Percentiles rank a stretch among this genome's conserved stretches.
These are phyloP conservation scores for Macrotrachela quadricornifera DNA, from an alignment of 1,140 invertebrate genomes.

Conservation along the genomic window DNA sequence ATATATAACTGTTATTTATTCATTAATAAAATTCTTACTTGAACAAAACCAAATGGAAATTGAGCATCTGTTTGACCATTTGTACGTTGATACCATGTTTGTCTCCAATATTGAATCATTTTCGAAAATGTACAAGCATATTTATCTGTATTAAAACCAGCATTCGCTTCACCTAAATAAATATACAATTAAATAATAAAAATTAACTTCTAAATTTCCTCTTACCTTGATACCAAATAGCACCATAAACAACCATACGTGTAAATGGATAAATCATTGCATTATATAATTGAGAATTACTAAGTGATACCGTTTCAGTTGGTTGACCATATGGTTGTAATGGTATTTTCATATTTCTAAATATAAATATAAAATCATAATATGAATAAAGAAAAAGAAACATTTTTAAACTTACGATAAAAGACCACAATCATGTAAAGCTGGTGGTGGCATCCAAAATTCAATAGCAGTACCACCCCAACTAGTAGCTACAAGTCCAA, in stretches of 20 bases:
- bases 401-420: neutral
- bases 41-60: conserved; percentile 27
- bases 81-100: conserved; percentile 12
- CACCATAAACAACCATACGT: conserved; percentile 18
- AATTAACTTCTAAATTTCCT: too few species aligned
- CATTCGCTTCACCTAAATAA: conserved; percentile 11
- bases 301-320: too few species aligned
- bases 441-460: conserved; percentile 19
- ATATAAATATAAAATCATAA: too few species aligned
- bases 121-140: conserved; percentile 20
- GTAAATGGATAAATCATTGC: conserved; percentile 21
- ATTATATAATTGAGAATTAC: conserved; percentile 16
- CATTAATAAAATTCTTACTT: conserved; percentile 11
- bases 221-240: conserved; percentile 24
- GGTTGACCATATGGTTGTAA: too few species aligned
- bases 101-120: conserved; percentile 21
- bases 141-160: conserved; percentile 7
- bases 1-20: too few species aligned
- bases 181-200: too few species aligned
- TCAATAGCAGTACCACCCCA: conserved; percentile 23
- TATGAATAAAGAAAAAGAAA: too few species aligned
- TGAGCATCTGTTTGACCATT: conserved; percentile 11
- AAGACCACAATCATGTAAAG: conserved; percentile 14
- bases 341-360: too few species aligned
- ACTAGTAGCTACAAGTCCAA: conserved; percentile 17